These are phyloP conservation scores for Gortyna flavago DNA, from an alignment of 2,888 invertebrate species.

Conservation along the genomic window DNA sequence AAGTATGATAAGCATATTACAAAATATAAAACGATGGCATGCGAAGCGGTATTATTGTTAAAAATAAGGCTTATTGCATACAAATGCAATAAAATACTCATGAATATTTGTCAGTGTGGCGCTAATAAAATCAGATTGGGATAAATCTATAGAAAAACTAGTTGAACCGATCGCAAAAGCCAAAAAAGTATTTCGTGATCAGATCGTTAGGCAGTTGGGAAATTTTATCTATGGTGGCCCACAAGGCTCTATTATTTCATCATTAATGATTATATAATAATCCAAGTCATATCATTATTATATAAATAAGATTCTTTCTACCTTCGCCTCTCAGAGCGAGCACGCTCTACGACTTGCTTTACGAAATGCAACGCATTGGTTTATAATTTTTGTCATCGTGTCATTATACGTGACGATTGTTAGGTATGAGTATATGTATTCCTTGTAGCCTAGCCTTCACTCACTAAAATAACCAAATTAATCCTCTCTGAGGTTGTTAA, in stretches of 20 bases:
- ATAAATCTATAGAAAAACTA: not conserved
- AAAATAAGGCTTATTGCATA: conserved; percentile 18
- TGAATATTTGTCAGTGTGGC: conserved; percentile 40
- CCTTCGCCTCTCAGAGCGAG: too few species aligned
- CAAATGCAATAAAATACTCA: conserved; percentile 26
- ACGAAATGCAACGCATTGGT: too few species aligned
- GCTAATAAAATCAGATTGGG: conserved; percentile 9
- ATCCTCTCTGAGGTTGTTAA: not conserved
- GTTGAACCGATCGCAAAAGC: not conserved
- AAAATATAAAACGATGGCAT: conserved; percentile 29
- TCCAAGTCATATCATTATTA: too few species aligned
- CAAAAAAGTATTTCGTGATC: conserved; percentile 20
- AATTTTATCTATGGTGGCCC: conserved; percentile 28
- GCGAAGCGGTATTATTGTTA: conserved; percentile 32
- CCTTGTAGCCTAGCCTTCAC: not conserved
- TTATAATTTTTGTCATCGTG: too few species aligned
- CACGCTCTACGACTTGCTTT: too few species aligned
- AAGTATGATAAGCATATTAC: conserved; percentile 26
- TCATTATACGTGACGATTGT: not conserved
- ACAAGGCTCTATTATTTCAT: conserved; percentile 12
- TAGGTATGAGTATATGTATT: not conserved
- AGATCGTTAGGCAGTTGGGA: conserved; percentile 19
- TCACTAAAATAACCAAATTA: not conserved
- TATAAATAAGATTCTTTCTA: too few species aligned
- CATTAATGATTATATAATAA: not conserved